phyloP scores from a whole-genome alignment of 2,797 vertebrate species.

The Lemur catta region DNA sequence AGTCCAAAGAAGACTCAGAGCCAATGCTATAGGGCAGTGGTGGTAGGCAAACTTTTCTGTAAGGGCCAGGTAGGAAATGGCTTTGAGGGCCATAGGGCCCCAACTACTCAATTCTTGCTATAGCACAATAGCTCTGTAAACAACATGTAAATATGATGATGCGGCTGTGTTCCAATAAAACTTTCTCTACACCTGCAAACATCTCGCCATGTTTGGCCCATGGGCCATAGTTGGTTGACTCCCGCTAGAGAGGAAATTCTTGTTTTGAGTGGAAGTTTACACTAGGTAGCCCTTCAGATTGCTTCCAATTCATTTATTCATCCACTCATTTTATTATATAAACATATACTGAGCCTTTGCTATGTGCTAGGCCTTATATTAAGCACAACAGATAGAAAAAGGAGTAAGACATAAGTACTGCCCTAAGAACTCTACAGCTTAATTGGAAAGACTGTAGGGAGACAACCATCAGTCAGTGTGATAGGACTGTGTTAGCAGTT shows the following conservation, averaged over 20 bases:
- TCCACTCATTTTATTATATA: background rate
- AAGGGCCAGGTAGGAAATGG: background rate
- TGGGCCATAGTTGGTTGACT: background rate
- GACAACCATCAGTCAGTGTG: background rate
- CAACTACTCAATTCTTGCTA: background rate
- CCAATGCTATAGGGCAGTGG: background rate
- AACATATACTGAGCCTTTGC: background rate
- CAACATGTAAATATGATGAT: background rate
- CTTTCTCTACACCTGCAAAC: background rate
- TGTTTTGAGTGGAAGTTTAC: background rate
- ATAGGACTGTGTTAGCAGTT: background rate
- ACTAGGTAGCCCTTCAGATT: background rate
- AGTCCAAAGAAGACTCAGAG: background rate
- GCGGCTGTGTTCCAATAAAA: background rate
- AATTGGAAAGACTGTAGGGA: background rate
- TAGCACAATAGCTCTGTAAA: background rate
- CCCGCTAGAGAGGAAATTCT: background rate
- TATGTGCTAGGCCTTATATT: background rate
- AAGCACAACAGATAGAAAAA: background rate
- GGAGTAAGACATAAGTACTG: background rate
- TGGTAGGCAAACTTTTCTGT: background rate
- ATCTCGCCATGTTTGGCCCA: background rate
- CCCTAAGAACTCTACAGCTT: background rate
- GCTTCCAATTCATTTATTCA: background rate
- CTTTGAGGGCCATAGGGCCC: background rate